phyloP scores from a whole-genome alignment of 1,140 invertebrate genomes.

The Dendroctonus valens region DNA sequence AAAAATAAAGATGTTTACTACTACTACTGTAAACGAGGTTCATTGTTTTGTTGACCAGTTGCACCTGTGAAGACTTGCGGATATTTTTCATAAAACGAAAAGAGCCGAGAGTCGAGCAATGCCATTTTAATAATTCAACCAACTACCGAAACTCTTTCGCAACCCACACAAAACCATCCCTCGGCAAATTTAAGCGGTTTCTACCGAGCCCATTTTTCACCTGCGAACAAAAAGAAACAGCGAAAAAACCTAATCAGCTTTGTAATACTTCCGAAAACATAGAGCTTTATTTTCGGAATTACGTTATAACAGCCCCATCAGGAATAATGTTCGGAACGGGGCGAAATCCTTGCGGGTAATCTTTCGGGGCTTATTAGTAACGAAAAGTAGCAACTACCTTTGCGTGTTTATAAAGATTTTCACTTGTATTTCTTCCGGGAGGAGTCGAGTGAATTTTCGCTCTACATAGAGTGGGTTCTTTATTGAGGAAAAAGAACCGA shows the following conservation, averaged over 20 bases:
- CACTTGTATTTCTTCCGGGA: background rate
- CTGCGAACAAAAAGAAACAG: conserved; percentile 15
- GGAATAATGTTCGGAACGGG: conserved; percentile 15
- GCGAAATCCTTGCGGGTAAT: conserved; percentile 17
- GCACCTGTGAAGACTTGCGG: no score
- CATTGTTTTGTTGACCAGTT: no score
- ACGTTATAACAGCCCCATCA: conserved; percentile 24
- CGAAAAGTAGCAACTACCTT: conserved; percentile 11
- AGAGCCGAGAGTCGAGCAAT: no score
- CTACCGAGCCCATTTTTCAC: conserved; percentile 7
- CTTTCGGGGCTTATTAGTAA: conserved; percentile 24
- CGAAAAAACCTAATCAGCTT: conserved; percentile 20
- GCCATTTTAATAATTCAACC: background rate
- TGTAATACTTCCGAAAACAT: conserved; percentile 18
- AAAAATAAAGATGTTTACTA: no score
- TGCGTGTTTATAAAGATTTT: conserved; percentile 11
- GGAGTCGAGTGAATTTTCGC: no score
- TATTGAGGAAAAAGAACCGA: no score
- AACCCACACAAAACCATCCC: conserved; percentile 3
- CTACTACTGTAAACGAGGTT: no score
- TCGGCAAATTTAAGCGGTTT: background rate
- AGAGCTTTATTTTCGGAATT: conserved; percentile 23
- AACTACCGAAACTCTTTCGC: no score
- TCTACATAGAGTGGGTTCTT: no score
- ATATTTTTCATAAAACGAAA: no score